These are phyloP conservation scores for Lepidocolaptes lacrymiger DNA, from an alignment of 2,797 vertebrate genomes.

Conservation along the genomic window DNA sequence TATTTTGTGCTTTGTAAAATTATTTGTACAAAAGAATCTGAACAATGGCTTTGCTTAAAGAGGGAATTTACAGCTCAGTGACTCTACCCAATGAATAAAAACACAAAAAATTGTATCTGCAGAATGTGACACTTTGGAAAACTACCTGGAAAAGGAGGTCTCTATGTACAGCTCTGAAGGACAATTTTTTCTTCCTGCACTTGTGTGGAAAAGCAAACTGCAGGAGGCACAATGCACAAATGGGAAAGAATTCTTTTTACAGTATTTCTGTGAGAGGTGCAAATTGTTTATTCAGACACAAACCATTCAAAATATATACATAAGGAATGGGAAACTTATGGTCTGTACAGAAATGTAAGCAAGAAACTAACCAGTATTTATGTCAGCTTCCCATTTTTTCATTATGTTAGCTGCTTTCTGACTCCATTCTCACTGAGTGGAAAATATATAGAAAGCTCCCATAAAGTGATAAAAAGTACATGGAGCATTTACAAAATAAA, in stretches of 20 bases:
- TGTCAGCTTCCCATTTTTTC: not conserved
- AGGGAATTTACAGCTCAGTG: not conserved
- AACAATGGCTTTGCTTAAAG: not conserved
- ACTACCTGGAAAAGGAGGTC: not conserved
- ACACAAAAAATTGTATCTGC: not conserved
- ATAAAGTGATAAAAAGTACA: not conserved
- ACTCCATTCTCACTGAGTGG: not conserved
- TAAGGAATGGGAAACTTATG: not conserved
- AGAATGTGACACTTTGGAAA: not conserved
- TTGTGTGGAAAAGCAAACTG: not conserved
- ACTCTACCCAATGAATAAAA: not conserved
- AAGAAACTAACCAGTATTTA: not conserved
- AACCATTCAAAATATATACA: not conserved
- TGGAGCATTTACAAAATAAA: not conserved
- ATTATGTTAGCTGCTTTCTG: not conserved
- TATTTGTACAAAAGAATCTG: not conserved
- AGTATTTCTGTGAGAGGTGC: not conserved
- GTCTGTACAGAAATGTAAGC: not conserved
- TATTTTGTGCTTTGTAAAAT: not conserved
- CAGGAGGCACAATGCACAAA: not conserved
- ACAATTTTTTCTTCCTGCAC: not conserved
- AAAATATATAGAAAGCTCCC: not conserved
- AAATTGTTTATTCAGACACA: not conserved
- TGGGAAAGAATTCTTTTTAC: not conserved
- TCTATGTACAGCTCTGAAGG: not conserved